These are phyloP conservation scores for Nannoperca australis DNA, from an alignment of 2,797 vertebrate species.

Conservation along the genomic window DNA sequence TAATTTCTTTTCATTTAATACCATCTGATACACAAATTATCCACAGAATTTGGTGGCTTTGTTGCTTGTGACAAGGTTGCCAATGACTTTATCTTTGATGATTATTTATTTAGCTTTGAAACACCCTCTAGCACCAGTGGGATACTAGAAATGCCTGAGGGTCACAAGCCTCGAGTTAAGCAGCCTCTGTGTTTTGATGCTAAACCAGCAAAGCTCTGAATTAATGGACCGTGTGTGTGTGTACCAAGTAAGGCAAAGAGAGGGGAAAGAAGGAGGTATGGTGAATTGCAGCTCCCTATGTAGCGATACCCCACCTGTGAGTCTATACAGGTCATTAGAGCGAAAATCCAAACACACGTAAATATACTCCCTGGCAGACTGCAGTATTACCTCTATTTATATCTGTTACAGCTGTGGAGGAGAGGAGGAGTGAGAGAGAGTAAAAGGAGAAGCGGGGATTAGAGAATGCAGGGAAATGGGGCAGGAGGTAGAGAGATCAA, in stretches of 20 bases:
- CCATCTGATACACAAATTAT: not conserved
- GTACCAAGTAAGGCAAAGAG: conserved; percentile 19
- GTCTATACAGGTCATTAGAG: conserved; percentile 50
- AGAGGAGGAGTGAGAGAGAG: conserved; percentile 29
- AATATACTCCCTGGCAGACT: conserved; percentile 50
- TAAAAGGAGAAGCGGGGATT: conserved; percentile 31
- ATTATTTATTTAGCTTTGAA: conserved; percentile 39
- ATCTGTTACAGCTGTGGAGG: conserved; percentile 50
- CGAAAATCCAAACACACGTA: conserved; percentile 52
- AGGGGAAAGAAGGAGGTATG: not conserved
- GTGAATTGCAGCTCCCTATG: conserved; percentile 40
- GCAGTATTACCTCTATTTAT: conserved; percentile 73
- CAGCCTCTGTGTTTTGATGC: conserved; percentile 33
- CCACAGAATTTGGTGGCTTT: not conserved
- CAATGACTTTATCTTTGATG: conserved; percentile 11
- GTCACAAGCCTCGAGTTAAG: conserved; percentile 49
- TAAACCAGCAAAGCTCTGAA: conserved; percentile 44
- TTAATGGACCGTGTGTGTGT: conserved; percentile 46
- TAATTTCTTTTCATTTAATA: not conserved
- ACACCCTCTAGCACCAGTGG: conserved; percentile 5
- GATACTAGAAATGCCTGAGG: conserved; percentile 35
- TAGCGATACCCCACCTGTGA: conserved; percentile 41
- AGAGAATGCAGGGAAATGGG: conserved; percentile 51
- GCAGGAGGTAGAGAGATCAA: conserved; percentile 24
- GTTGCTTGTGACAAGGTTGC: conserved; percentile 8